These are phyloP conservation scores for Momotus momota DNA, from an alignment of 2,797 vertebrate genomes.

Conservation along the genomic window DNA sequence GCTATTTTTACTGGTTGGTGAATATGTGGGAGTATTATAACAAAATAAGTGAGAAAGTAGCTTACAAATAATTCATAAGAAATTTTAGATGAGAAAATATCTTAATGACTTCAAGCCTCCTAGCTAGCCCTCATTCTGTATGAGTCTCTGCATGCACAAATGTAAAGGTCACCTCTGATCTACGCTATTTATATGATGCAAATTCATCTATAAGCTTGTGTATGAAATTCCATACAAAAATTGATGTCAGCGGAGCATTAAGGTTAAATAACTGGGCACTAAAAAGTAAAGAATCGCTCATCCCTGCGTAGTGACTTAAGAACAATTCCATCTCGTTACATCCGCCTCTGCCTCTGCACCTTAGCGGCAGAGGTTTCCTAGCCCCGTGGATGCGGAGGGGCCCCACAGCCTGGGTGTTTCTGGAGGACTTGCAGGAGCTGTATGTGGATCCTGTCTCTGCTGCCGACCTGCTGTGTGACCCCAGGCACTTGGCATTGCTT, in stretches of 20 bases:
- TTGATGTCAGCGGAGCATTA: conserved; percentile 18
- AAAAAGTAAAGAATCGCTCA: not conserved
- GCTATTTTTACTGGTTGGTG: conserved; percentile 56
- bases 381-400: rapidly evolving
- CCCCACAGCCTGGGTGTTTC: not conserved
- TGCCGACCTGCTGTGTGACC: not conserved
- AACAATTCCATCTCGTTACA: not conserved
- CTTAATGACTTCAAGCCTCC: conserved; percentile 42
- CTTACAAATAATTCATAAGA: conserved; percentile 65
- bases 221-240: not conserved
- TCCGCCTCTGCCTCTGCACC: not conserved
- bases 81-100: conserved; percentile 1
- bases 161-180: conserved; percentile 50
- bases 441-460: not conserved
- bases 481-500: not conserved
- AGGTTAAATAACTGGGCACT: conserved; percentile 20
- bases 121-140: not conserved
- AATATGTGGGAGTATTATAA: conserved; percentile 28
- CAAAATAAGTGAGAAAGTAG: conserved; percentile 56
- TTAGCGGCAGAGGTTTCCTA: not conserved
- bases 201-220: not conserved
- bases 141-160: not conserved
- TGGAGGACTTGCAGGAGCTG: not conserved
- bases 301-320: not conserved
- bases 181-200: not conserved